Conservation (phyloP, 2,113 vertebrate species). For the Rhadina sibilatrix region DNA sequence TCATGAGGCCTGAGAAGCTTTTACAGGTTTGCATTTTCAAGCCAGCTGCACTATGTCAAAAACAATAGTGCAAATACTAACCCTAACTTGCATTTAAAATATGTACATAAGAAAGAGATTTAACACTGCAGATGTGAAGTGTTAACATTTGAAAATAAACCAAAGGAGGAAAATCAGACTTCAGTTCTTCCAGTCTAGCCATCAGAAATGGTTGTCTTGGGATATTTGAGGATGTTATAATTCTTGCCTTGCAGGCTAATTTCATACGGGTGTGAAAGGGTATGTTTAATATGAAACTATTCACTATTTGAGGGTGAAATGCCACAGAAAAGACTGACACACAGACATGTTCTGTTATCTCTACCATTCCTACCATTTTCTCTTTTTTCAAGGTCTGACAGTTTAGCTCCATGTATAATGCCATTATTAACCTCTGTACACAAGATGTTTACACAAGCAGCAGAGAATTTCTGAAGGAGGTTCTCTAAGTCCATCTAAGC, state of each 20-base stretch:
- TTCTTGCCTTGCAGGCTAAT: background rate
- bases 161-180: background rate
- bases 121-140: background rate
- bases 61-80: background rate
- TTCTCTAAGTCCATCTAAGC: background rate
- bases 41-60: background rate
- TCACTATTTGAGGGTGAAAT: background rate
- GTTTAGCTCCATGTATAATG: background rate
- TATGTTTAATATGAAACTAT: background rate
- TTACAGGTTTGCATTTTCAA: background rate
- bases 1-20: background rate
- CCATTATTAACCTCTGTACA: background rate
- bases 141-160: background rate
- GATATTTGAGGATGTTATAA: background rate
- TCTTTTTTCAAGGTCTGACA: background rate
- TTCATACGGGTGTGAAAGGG: background rate
- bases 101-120: background rate
- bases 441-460: background rate
- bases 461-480: background rate
- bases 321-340: background rate
- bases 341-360: background rate
- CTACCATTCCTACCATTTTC: background rate
- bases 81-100: background rate
- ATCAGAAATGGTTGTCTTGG: background rate
- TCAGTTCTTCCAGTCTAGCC: background rate